Base-by-base conservation (phyloP, 2,113 vertebrate species). In the Eurypyga helias region DNA sequence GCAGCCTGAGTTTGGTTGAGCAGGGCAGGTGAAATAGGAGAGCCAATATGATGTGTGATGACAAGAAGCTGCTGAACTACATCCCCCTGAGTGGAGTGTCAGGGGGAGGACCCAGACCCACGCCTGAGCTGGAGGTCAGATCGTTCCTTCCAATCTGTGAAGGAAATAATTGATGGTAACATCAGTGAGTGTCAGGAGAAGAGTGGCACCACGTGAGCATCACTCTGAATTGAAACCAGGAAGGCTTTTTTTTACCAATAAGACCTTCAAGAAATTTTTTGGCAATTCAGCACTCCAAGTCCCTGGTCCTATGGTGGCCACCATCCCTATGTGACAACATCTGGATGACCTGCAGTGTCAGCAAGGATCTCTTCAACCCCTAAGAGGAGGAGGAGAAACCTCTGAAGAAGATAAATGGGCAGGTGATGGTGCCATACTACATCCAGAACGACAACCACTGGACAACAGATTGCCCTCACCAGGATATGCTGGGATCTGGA, bases 71-170 rank as follows among this genome's bases (percentile, higher is more conserved):
- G 34, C 57, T 92, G 52, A 86, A 7, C 15, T 25, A 29, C 38
- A 51, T 12, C 5, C 5, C 3, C 9, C 24, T 24, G 65, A 65
- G 11, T 34, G 41, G 4, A 6, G 31, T 14, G 41, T 24, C 13
- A 8, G 4, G 31, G 16, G 17, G 29, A 82, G 33, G 7, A 11
- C 29, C 31, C n/a, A 78, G 78, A 43, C 45, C 13, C 17, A 2
- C 7, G 10, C 49, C 55, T 52, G 70, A 51, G 46, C 17, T 48
- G 54, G 34, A 51, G 2, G 70, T 2, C 21, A 41, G 48, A 24
- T 2, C 4, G 21, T 51, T 1, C n/a, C 36, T 69, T 64, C 67
- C 43, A 76, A 14, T 2, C 21, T 3, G 0, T 8, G 25, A 67
- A 60, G 80, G 19, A 67, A 86, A 80, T 14, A 41, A 82, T 33